Percentiles rank a stretch among this genome's conserved stretches.
Conservation (phyloP, 1,140 invertebrate genomes). For the Aphaenogaster ashmeadi region DNA sequence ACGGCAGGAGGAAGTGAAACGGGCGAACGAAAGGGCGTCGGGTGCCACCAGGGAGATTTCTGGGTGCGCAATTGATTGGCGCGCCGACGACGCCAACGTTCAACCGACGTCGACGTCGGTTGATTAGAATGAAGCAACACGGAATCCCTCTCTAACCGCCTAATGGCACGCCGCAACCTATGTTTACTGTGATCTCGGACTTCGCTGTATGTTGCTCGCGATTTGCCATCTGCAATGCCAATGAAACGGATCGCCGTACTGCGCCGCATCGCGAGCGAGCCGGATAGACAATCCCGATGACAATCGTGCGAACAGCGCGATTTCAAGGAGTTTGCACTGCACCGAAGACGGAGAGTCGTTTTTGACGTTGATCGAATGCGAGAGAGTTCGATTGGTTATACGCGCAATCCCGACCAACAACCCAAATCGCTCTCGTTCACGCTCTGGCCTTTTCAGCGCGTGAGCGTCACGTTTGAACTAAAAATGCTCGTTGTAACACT, state of each 20-base stretch:
- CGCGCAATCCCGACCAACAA: slow-evolving; percentile 10
- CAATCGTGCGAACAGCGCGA: slow-evolving; percentile 23
- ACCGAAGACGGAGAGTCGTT: slow-evolving; percentile 38
- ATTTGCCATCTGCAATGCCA: slow-evolving; percentile 86
- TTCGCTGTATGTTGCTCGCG: slow-evolving; percentile 83
- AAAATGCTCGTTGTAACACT: slow-evolving; percentile 24
- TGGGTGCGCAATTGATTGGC: slow-evolving; percentile 85
- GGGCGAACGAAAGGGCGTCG: slow-evolving; percentile 67
- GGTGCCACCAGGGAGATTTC: slow-evolving; percentile 79
- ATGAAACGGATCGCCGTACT: slow-evolving; percentile 77
- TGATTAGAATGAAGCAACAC: slow-evolving; percentile 87
- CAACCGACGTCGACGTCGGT: slow-evolving; percentile 78
- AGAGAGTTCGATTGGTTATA: slow-evolving; percentile 24
- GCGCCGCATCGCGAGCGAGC: background rate
- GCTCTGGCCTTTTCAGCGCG: slow-evolving; percentile 28
- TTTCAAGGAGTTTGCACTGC: slow-evolving; percentile 50
- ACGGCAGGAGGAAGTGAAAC: slow-evolving; percentile 39
- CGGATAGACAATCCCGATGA: slow-evolving; percentile 38
- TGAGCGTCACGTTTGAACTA: slow-evolving; percentile 17
- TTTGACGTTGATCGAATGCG: slow-evolving; percentile 43
- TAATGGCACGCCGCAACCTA: slow-evolving; percentile 86
- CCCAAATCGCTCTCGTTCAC: slow-evolving; percentile 20
- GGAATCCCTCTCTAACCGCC: slow-evolving; percentile 86
- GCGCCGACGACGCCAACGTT: slow-evolving; percentile 76
- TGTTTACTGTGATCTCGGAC: slow-evolving; percentile 86